Conservation (phyloP, 2,113 vertebrate genomes). For the Ranitomeya imitator region DNA sequence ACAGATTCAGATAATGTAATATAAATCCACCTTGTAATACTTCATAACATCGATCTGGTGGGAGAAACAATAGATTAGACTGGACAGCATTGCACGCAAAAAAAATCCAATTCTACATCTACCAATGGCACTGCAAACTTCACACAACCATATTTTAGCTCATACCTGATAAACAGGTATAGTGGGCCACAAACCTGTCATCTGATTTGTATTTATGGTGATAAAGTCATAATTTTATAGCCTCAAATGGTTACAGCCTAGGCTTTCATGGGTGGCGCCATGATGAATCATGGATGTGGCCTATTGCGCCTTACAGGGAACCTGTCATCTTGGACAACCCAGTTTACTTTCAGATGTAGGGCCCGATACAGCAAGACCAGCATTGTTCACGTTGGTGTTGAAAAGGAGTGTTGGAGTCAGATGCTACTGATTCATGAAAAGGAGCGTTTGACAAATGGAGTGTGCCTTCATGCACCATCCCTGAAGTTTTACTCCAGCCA, state of each 20-base stretch:
- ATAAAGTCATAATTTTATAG: neutral
- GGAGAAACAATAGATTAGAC: neutral
- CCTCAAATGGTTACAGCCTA: neutral
- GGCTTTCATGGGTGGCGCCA: neutral
- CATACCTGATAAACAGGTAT: neutral
- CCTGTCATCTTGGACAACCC: too few species aligned
- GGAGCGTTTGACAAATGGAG: too few species aligned
- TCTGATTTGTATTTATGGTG: neutral
- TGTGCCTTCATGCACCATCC: too few species aligned
- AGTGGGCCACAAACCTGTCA: neutral
- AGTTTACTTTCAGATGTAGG: too few species aligned
- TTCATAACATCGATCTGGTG: neutral
- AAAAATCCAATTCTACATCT: neutral
- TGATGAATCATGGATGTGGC: too few species aligned
- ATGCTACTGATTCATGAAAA: too few species aligned
- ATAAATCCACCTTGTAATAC: neutral
- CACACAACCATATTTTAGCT: neutral
- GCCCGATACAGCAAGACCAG: too few species aligned
- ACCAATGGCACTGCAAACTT: neutral
- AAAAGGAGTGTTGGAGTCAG: too few species aligned
- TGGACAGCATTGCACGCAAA: neutral
- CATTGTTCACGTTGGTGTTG: too few species aligned
- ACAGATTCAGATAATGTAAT: neutral
- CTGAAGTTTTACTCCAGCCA: too few species aligned
- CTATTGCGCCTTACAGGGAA: too few species aligned